These are phyloP conservation scores for Epistrophe grossulariae DNA, from an alignment of 2,888 invertebrate genomes.

Conservation along the genomic window DNA sequence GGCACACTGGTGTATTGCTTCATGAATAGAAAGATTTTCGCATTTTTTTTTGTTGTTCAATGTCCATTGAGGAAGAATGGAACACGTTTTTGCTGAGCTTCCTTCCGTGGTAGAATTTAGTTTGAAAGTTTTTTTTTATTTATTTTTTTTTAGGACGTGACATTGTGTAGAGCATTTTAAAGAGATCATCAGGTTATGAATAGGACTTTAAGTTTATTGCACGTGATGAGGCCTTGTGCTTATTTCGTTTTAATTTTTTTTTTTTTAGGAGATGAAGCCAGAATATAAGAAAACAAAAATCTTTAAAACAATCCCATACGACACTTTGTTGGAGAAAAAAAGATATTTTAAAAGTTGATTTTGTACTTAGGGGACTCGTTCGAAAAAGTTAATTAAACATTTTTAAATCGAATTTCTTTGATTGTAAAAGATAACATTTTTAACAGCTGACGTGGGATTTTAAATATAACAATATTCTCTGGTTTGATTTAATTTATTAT, in stretches of 20 bases:
- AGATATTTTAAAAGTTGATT: not conserved
- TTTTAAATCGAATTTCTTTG: no score
- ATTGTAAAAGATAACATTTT: not conserved
- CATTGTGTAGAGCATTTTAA: not conserved
- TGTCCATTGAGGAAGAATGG: not conserved
- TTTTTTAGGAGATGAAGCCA: not conserved
- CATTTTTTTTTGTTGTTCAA: not conserved
- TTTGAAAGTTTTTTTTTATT: not conserved
- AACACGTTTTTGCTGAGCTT: not conserved
- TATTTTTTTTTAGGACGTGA: conserved; percentile 2
- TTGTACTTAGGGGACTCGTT: not conserved
- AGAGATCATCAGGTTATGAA: not conserved
- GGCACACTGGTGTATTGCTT: conserved; percentile 37
- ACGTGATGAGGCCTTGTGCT: not conserved
- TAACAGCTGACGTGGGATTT: not conserved
- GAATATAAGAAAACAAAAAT: not conserved
- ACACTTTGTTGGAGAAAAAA: not conserved
- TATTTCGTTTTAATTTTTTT: not conserved
- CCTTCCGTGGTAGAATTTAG: not conserved
- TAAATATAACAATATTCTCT: not conserved
- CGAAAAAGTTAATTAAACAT: no score
- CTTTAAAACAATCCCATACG: not conserved
- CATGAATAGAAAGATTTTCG: conserved; percentile 12
- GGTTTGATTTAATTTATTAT: not conserved
- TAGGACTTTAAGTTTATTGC: not conserved